phyloP scores from a whole-genome alignment of 2,888 invertebrate species.

The Platyscelio sp. region DNA sequence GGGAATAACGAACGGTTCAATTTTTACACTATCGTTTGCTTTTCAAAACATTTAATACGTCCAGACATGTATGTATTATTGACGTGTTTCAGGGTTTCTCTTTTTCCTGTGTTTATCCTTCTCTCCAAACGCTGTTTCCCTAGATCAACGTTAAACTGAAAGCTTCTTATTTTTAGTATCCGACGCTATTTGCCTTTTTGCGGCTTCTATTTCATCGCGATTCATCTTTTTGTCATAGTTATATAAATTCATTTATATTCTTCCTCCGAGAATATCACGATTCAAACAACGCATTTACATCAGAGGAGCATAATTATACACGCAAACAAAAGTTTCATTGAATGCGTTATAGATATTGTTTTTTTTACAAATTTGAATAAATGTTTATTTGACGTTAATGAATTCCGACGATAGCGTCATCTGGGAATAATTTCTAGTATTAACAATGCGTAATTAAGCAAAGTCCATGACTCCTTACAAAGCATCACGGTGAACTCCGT shows the following conservation, averaged over 20 bases:
- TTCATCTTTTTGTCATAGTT: slow-evolving; percentile 26
- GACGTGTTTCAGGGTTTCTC: no score
- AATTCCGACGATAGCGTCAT: background rate
- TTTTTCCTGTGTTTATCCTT: no score
- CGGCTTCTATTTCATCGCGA: slow-evolving; percentile 19
- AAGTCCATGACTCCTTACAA: slow-evolving; percentile 22
- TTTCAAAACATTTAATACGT: no score
- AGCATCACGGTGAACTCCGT: slow-evolving; percentile 5
- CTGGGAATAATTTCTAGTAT: slow-evolving; percentile 18
- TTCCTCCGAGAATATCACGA: no score
- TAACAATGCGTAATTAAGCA: slow-evolving; percentile 36
- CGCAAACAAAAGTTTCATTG: slow-evolving; percentile 14
- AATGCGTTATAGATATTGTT: background rate
- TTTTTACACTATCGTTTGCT: no score
- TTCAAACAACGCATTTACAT: slow-evolving; percentile 25
- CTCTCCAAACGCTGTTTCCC: no score
- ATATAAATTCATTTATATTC: slow-evolving; percentile 31
- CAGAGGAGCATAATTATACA: slow-evolving; percentile 4
- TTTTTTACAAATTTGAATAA: slow-evolving; percentile 9
- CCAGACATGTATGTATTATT: no score
- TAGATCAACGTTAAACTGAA: no score
- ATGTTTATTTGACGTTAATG: slow-evolving; percentile 11
- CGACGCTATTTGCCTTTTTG: slow-evolving; percentile 1
- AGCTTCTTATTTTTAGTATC: slow-evolving; percentile 23
- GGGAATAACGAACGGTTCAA: no score